phyloP scores from a whole-genome alignment of 2,797 vertebrate genomes.

The Kryptopterus vitreolus region DNA sequence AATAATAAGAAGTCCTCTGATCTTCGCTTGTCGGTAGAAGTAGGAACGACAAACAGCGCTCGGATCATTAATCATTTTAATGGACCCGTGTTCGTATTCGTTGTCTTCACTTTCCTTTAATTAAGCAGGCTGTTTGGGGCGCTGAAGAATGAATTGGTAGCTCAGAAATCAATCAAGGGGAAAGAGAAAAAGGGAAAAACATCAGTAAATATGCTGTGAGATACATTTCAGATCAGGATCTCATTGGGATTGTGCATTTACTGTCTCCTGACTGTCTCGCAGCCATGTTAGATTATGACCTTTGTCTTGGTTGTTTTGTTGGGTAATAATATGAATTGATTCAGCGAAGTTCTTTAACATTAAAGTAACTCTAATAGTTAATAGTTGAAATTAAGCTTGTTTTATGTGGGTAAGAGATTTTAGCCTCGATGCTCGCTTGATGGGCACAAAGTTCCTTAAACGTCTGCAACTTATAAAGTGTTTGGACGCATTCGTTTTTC shows the following conservation, averaged over 20 bases:
- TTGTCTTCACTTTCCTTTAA: conserved; percentile 12
- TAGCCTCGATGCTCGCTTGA: no score
- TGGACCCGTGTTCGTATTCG: not conserved
- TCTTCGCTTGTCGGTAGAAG: not conserved
- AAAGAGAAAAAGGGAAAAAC: not conserved
- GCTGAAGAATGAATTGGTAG: not conserved
- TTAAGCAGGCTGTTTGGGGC: not conserved
- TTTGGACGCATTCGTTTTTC: no score
- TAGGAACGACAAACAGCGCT: not conserved
- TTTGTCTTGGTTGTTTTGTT: not conserved
- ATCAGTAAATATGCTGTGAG: not conserved
- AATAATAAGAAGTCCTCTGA: not conserved
- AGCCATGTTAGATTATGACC: not conserved
- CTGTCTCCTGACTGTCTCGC: not conserved
- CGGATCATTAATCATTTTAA: conserved; percentile 8
- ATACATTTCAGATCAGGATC: not conserved
- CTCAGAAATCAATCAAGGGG: not conserved
- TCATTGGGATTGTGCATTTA: not conserved
- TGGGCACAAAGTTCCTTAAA: no score
- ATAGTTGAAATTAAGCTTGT: no score
- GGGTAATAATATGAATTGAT: not conserved
- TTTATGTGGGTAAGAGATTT: no score
- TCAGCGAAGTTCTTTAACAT: not conserved
- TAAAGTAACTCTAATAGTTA: no score
- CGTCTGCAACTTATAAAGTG: no score